Evolutionary conservation across 2,888 invertebrate genomes (phyloP).

Genomic region (Parnassius smintheus): DNA sequence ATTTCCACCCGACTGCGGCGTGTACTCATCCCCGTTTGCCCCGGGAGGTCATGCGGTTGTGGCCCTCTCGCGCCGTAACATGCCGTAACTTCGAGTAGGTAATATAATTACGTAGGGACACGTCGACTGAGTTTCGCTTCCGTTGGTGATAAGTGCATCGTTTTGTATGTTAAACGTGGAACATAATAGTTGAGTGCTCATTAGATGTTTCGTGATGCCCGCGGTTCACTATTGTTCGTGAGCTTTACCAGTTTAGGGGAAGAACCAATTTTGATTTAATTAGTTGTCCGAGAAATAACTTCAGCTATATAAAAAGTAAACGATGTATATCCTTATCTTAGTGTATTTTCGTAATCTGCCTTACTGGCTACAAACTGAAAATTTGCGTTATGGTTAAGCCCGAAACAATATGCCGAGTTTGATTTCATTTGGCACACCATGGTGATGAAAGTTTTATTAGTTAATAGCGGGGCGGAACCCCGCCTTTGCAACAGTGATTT

Average conservation of each 20-base stretch:
- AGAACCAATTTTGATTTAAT: too few relatives aligned
- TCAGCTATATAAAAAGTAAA: too few relatives aligned
- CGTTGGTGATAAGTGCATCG: slow-evolving; percentile 37
- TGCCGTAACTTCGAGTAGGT: slow-evolving; percentile 55
- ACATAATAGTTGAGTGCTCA: slow-evolving; percentile 36
- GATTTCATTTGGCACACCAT: too few relatives aligned
- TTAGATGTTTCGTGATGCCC: slow-evolving; percentile 36
- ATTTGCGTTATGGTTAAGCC: too few relatives aligned
- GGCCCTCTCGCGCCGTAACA: slow-evolving; percentile 46
- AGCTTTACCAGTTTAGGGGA: neutral
- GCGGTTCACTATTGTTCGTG: slow-evolving; percentile 39
- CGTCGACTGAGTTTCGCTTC: slow-evolving; percentile 47
- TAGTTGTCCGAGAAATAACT: too few relatives aligned
- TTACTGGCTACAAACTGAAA: too few relatives aligned
- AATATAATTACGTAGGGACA: slow-evolving; percentile 60
- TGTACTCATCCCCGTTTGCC: slow-evolving; percentile 75
- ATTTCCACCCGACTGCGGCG: slow-evolving; percentile 75
- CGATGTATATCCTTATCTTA: too few relatives aligned
- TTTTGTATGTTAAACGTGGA: slow-evolving; percentile 48
- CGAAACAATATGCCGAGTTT: too few relatives aligned
- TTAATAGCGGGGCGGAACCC: too few relatives aligned
- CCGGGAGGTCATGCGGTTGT: slow-evolving; percentile 72
- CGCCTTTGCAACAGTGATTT: too few relatives aligned
- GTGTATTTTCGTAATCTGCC: too few relatives aligned
- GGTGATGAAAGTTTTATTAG: too few relatives aligned